A percentile compares a stretch with the other conserved stretches of the same genome.
Conservation (phyloP, 2,888 invertebrate genomes). For the Argyresthia goedartella region DNA sequence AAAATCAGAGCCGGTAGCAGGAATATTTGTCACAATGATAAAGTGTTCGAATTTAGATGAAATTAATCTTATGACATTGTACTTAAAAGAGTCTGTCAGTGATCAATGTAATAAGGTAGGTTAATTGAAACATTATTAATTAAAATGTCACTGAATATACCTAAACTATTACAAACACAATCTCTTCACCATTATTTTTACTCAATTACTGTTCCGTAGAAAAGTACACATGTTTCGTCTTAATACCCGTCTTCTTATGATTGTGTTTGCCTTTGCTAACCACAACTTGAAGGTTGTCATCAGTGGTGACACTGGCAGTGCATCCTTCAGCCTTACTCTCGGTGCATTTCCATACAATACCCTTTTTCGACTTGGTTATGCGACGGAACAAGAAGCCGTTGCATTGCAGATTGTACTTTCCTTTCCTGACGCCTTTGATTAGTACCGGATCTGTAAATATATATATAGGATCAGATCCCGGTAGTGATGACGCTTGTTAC, state of each 20-base stretch:
- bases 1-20: too few species aligned
- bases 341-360: conserved; percentile 51
- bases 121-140: too few species aligned
- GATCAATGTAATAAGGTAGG: too few species aligned
- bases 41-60: too few species aligned
- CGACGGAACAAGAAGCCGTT: conserved; percentile 34
- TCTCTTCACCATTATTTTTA: too few species aligned
- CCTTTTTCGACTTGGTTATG: conserved; percentile 49
- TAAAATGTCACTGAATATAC: too few species aligned
- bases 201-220: conserved; percentile 11
- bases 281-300: conserved; percentile 42
- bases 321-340: conserved; percentile 42
- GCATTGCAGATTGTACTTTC: conserved; percentile 37
- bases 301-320: conserved; percentile 38
- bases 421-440: conserved; percentile 41
- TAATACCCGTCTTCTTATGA: conserved; percentile 25
- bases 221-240: conserved; percentile 57
- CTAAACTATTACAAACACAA: too few species aligned
- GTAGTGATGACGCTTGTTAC: too few species aligned
- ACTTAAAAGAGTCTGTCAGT: too few species aligned
- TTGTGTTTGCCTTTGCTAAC: conserved; percentile 30
- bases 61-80: too few species aligned
- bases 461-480: neutral
- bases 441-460: conserved; percentile 40
- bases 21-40: too few species aligned